Evolutionary conservation across 2,888 invertebrate genomes (phyloP).

Genomic region (Tenodera sinensis): DNA sequence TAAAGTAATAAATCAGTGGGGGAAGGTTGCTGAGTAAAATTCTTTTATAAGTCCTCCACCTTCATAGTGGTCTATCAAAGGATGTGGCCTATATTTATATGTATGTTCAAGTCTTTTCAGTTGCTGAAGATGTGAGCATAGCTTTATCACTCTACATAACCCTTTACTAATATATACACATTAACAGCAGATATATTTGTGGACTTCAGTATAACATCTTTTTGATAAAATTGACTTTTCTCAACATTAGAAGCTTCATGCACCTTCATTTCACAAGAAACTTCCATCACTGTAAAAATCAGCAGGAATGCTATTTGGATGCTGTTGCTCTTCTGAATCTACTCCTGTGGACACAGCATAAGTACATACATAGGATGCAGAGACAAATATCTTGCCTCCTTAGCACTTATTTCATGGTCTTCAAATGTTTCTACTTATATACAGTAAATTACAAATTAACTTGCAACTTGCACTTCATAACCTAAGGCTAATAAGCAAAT

Average conservation of each 20-base stretch:
- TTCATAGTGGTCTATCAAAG: not conserved
- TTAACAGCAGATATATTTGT: slow-evolving; percentile 19
- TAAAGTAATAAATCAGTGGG: slow-evolving; percentile 12
- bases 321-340: not conserved
- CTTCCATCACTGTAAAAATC: not conserved
- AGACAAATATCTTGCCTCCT: not conserved
- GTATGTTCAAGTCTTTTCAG: slow-evolving; percentile 1
- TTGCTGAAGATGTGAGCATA: slow-evolving; percentile 10
- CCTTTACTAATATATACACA: slow-evolving; percentile 15
- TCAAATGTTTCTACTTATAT: not conserved
- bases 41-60: slow-evolving; percentile 23
- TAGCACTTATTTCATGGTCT: not conserved
- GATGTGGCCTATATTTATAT: not conserved
- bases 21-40: slow-evolving; percentile 9
- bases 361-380: not conserved
- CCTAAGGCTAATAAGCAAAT: not conserved
- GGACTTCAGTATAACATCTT: not conserved
- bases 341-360: not conserved
- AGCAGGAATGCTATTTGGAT: not conserved
- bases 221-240: slow-evolving; percentile 9
- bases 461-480: not conserved
- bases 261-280: not conserved
- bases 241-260: not conserved
- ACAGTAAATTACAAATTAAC: not conserved
- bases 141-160: slow-evolving; percentile 3